Base-by-base conservation (phyloP, 2,888 invertebrate genomes). In the Sphaeridia pumilis region DNA sequence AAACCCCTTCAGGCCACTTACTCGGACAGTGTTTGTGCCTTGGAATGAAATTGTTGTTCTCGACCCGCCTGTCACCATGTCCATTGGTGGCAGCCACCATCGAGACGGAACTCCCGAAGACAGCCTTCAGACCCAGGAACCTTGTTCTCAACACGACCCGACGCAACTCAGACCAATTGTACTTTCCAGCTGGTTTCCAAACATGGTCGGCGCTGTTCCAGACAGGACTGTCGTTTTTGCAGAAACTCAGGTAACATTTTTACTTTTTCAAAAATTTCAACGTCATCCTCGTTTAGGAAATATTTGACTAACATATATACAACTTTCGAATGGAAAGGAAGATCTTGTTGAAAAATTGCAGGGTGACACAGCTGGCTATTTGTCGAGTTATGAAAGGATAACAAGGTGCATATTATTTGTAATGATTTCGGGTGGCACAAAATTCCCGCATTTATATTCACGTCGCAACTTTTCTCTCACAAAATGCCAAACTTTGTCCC, bases 11-110 rank as follows among this genome's bases (percentile, higher is more conserved):
- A 81, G 83, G 69, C 84, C 88, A 1, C 76, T 87, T 55, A 84
- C 87, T 58, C 81, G 84, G 69, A 90, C 89, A 2, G 87, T 94
- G 56, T 89, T 88, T 73, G 90, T 93, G 57, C 94, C 95, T 21
- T 94, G 95, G 90, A 98, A 98, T 75, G 88, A 89, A 71, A 94
- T 98, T 67, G 89, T 97, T 46, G 90, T 90, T 36, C 74, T 92
- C 64, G 71, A 73, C 54, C 85, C 88, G 5, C 87, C 88, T 12
- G 84, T 89, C 36, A 82, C 86, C 68, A 86, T 89, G 87, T 51
- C 56, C 10, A 57, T 61, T 21, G 61, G 59, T 7, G 55, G 54
- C 25, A 50, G 54, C 28, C 58, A 57, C 34, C 56, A 50, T 26
- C 55, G 58, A 42, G 47, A 56, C 22, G 36, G 28, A n/a, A 49